Evolutionary conservation across 2,113 vertebrate genomes (phyloP).

Genomic region (Suricata suricatta): DNA sequence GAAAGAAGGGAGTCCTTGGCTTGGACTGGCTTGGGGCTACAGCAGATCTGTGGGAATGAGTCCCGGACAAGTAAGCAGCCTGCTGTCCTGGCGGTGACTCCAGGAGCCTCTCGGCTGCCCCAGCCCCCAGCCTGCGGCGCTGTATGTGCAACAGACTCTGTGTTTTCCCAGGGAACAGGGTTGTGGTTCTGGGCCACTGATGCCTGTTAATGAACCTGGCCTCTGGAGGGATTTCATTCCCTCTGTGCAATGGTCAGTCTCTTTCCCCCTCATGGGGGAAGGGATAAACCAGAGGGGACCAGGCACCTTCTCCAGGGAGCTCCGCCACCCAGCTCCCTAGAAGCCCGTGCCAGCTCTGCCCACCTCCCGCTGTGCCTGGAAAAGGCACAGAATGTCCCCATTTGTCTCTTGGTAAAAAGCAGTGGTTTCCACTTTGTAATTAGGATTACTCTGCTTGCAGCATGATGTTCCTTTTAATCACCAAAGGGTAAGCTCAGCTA

Average conservation of each 20-base stretch:
- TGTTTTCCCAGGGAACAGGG: not conserved
- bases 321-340: not conserved
- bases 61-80: not conserved
- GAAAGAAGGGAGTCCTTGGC: not conserved
- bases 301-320: not conserved
- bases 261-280: not conserved
- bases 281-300: not conserved
- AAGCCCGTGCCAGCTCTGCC: not conserved
- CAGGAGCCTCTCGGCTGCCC: accelerated
- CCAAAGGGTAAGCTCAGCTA: not conserved
- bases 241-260: not conserved
- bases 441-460: not conserved
- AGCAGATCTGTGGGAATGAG: not conserved
- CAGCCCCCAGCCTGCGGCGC: accelerated
- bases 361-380: not conserved
- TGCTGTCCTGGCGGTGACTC: not conserved
- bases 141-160: not conserved
- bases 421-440: constrained; percentile 15
- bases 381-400: not conserved
- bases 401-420: not conserved
- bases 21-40: too few species aligned
- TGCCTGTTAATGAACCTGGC: not conserved
- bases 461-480: not conserved
- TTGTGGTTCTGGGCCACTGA: not conserved
- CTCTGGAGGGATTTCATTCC: not conserved